phyloP scores from a whole-genome alignment of 1,140 invertebrate genomes.

The Thaumatotibia leucotreta region DNA sequence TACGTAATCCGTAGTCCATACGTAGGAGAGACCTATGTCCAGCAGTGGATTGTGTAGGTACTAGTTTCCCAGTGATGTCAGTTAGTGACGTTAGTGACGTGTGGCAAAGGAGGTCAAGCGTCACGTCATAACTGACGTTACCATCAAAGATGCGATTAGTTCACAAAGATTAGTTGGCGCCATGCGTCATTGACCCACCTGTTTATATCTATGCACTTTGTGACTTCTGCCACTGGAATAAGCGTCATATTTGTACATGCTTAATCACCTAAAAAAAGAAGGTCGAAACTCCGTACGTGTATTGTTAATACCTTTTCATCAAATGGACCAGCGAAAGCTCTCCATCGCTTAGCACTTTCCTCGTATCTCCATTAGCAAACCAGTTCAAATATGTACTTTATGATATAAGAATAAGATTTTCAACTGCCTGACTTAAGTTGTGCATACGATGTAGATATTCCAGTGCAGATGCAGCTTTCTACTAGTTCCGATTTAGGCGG shows the following conservation, averaged over 20 bases:
- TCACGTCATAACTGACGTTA: not conserved
- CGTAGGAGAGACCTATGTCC: too few species aligned
- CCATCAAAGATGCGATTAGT: not conserved
- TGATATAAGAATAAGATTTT: not conserved
- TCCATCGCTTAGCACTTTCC: not conserved
- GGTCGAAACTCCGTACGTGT: not conserved
- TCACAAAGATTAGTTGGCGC: not conserved
- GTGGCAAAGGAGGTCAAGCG: not conserved
- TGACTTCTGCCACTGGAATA: not conserved
- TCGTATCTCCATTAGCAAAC: not conserved
- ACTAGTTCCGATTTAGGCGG: not conserved
- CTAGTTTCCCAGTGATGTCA: too few species aligned
- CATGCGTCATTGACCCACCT: not conserved
- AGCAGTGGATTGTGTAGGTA: too few species aligned
- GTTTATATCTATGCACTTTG: not conserved
- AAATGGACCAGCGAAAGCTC: not conserved
- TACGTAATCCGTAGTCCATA: too few species aligned
- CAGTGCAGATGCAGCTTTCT: not conserved
- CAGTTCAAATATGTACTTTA: not conserved
- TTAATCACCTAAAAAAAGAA: not conserved
- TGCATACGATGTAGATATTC: not conserved
- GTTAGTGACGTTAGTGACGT: too few species aligned
- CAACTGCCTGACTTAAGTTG: not conserved
- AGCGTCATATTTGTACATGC: not conserved
- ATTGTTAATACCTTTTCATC: not conserved